Evolutionary conservation across 2,797 vertebrate genomes (phyloP).

Genomic region (Halcyon smyrnensis): DNA sequence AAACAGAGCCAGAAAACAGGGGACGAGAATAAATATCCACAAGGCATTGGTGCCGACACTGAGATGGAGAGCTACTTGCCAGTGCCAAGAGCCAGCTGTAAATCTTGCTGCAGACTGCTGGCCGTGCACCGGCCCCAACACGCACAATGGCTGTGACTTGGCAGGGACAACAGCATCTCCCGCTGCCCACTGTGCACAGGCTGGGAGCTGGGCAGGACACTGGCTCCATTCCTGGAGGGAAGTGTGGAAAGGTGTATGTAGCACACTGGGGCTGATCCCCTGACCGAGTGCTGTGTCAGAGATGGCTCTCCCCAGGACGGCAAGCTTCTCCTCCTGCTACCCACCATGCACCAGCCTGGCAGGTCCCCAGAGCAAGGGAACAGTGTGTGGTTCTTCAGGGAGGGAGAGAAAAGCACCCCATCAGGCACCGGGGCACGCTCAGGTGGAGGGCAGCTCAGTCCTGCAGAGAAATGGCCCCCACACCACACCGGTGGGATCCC

Average conservation of each 20-base stretch:
- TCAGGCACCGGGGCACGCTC: rapidly evolving
- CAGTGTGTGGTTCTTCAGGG: neutral
- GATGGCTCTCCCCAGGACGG: neutral
- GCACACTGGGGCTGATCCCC: neutral
- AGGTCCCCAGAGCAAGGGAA: neutral
- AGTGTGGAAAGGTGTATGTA: neutral
- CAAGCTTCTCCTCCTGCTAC: neutral
- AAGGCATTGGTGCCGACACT: neutral
- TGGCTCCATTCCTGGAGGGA: neutral
- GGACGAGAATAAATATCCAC: neutral
- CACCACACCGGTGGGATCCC: rapidly evolving
- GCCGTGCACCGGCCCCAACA: neutral
- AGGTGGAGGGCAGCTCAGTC: neutral
- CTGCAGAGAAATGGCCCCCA: neutral
- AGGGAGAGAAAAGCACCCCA: neutral
- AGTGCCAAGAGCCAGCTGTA: neutral
- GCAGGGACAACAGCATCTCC: neutral
- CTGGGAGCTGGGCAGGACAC: neutral
- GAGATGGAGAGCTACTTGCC: neutral
- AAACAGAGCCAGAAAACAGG: neutral
- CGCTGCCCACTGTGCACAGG: rapidly evolving
- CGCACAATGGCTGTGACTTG: rapidly evolving
- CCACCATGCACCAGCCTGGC: neutral
- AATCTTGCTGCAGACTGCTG: neutral
- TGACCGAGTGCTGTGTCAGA: neutral